Base-by-base conservation (phyloP, 2,888 invertebrate species). In the Papilio gigon region DNA sequence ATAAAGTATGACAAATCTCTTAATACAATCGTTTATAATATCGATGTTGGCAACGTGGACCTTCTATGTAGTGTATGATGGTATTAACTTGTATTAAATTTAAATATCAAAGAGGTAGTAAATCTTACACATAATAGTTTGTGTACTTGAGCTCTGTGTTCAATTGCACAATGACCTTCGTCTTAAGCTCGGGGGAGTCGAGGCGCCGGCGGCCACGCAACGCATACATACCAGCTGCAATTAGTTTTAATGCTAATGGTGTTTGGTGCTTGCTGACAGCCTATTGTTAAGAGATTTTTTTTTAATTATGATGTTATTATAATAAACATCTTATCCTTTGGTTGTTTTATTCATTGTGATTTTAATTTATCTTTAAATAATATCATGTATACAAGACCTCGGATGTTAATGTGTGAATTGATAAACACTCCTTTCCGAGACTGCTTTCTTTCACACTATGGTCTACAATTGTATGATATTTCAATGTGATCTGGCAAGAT, bases 221-320 rank as follows among this genome's bases (percentile, higher is more conserved):
- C 82, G 83, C 80, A 74, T 79, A 77, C 78, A 76, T 78, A 79
- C 76, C 78, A 72, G 75, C 82, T 83, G 78, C 86, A 88, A 88
- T 89, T 87, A 86, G 82, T 87, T 83, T 87, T 86, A 86, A 88
- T 76, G 74, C 78, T 88, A 89, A 89, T 89, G 86, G 86, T 81
- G 79, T 81, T 75, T 78, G 79, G 86, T 86, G 80, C 79, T 73
- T 74, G 76, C 73, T 74, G 77, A 35, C 71, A 79, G 82, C 80
- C 77, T 79, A 80, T 81, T 86, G 84, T 87, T 88, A 89, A 84
- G 88, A 87, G 76, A 80, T 71, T 70, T 80, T 77, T 74, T 77
- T 75, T 74, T 73, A 56, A 30, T 30, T 56, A 56, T 30, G 5
- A 17, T 30, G 30, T 14, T 53, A 8, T 30, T 56, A 30, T 9